Base-by-base conservation (phyloP, 2,113 vertebrate species). In the Ahaetulla prasina region DNA sequence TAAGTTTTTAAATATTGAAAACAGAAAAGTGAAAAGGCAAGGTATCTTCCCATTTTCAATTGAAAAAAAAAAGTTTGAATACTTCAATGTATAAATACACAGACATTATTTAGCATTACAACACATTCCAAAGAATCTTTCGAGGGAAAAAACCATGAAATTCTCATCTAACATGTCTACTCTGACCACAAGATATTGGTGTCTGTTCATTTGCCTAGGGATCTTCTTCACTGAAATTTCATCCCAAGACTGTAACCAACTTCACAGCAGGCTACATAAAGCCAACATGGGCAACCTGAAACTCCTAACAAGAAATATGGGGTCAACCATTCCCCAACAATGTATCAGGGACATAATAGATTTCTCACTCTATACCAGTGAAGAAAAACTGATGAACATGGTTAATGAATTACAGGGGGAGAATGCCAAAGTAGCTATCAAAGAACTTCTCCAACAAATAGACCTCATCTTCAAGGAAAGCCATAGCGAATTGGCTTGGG, bases 361-460 rank as follows among this genome's bases (percentile, higher is more conserved):
- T 23, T 9, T 25, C 63, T 53, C 49, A 39, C 22, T 22, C 8
- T 20, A 80, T 39, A 39, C 16, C 1, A 74, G 49, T 35, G n/a
- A 90, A 27, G 11, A 43, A 14, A 63, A 27, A 57, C 55, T 93
- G 23, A 0, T 55, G 35, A 89, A 87, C 85, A 60, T 54, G n/a
- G 18, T 39, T 86, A 43, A 52, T 45, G 52, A 18, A 27, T 39
- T 47, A 23, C 53, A 89, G 23, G 55, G 57, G 35, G 54, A 49
- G 50, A 89, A 94, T 10, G 10, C 25, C 18, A 91, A 94, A 50
- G 89, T 47, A 23, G n/a, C 94, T 91, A 88, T 96, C 16, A 94
- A 95, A 22, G 95, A 97, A 88, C 87, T 91, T 30, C 91, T 96
- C 47, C 96, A 96, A 52, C 95, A 96, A 50, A 94, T 92, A 88